Evolutionary conservation across 2,888 invertebrate genomes (phyloP).

Genomic region (Parthenolecanium corni): DNA sequence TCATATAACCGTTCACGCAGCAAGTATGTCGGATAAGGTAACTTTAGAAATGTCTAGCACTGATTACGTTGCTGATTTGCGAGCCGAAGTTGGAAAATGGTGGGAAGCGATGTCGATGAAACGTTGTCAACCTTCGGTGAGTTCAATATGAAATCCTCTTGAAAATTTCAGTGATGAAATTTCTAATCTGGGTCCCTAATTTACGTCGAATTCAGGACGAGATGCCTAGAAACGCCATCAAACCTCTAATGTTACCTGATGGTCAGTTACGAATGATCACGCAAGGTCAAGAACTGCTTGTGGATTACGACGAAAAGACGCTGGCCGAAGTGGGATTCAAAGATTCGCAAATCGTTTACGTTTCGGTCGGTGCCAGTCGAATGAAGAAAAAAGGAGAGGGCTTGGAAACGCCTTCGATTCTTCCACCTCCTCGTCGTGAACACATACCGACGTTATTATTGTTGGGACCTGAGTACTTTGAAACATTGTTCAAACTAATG

Average conservation of each 20-base stretch:
- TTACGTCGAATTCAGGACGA: slow-evolving; percentile 34
- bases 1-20: slow-evolving; percentile 73
- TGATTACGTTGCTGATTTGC: slow-evolving; percentile 81
- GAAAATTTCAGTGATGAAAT: background rate
- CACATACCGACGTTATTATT: slow-evolving; percentile 74
- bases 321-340: slow-evolving; percentile 86
- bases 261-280: slow-evolving; percentile 78
- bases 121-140: slow-evolving; percentile 33
- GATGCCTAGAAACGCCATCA: slow-evolving; percentile 33
- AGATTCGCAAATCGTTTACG: slow-evolving; percentile 85
- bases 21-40: slow-evolving; percentile 74
- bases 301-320: slow-evolving; percentile 84
- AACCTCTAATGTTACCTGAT: slow-evolving; percentile 30
- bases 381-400: slow-evolving; percentile 50
- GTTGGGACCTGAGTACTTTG: slow-evolving; percentile 75
- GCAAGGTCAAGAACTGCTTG: slow-evolving; percentile 82
- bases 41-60: slow-evolving; percentile 66
- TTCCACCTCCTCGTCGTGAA: slow-evolving; percentile 75
- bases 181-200: no score
- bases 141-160: background rate
- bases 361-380: slow-evolving; percentile 70
- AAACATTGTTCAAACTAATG: slow-evolving; percentile 81
- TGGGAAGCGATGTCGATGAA: slow-evolving; percentile 52
- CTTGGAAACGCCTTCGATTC: slow-evolving; percentile 70
- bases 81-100: slow-evolving; percentile 93